A percentile compares a stretch with the other conserved stretches of the same genome.
phyloP scores from a whole-genome alignment of 1,140 invertebrate species.

The Hirudo medicinalis region DNA sequence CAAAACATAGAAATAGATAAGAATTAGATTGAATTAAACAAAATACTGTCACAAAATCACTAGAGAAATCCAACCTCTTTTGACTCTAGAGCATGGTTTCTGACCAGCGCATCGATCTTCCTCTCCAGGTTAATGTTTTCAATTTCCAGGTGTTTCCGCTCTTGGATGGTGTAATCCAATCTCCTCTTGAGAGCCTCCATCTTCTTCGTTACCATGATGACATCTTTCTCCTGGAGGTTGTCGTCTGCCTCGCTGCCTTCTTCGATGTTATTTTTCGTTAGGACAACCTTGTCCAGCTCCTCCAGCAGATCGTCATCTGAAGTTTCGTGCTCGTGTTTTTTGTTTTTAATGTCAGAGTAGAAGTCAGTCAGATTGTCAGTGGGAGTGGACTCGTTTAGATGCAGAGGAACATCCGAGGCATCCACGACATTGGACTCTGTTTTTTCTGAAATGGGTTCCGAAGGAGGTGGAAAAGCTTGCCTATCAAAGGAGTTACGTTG shows the following conservation, averaged over 20 bases:
- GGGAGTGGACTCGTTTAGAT: too few species aligned
- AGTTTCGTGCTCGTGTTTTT: background rate
- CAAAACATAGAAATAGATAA: background rate
- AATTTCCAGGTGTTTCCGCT: conserved; percentile 6
- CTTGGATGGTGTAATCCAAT: conserved; percentile 3
- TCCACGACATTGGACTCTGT: too few species aligned
- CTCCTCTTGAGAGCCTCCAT: background rate
- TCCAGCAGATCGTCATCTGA: conserved; percentile 6
- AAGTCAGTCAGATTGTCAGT: too few species aligned
- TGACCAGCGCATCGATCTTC: conserved; percentile 4
- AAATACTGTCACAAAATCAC: background rate
- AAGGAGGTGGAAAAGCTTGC: too few species aligned
- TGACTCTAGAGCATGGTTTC: background rate
- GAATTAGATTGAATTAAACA: background rate
- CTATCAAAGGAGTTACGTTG: too few species aligned
- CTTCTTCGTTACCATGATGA: background rate
- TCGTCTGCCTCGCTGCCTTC: background rate
- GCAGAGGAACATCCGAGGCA: too few species aligned
- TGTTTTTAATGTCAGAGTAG: too few species aligned
- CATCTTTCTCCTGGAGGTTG: background rate
- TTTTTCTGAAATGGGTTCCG: too few species aligned
- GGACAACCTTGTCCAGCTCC: background rate
- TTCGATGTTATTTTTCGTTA: background rate
- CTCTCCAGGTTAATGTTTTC: conserved; percentile 9
- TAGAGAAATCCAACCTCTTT: background rate